These are phyloP conservation scores for Ypsolopha scabrella DNA, from an alignment of 2,888 invertebrate genomes.

Conservation along the genomic window DNA sequence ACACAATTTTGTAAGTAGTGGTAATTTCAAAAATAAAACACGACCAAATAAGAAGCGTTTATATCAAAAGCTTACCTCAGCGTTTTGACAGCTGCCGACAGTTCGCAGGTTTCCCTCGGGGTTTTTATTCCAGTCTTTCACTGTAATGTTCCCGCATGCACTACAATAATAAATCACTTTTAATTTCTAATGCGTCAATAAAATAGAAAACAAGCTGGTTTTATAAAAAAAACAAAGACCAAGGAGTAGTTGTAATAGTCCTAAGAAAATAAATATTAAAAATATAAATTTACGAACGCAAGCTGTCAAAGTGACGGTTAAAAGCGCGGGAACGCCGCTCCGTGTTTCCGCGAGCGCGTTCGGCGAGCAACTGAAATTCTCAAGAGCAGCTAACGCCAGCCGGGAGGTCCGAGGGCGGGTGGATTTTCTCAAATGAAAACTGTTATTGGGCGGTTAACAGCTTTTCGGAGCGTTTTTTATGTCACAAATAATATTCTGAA, in stretches of 20 bases:
- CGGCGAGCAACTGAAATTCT: constrained; percentile 33
- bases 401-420: not conserved
- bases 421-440: not conserved
- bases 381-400: not conserved
- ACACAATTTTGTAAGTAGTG: not conserved
- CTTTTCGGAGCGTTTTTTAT: not conserved
- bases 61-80: constrained; percentile 34
- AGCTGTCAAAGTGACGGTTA: constrained; percentile 18
- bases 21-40: not conserved
- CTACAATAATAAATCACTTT: not conserved
- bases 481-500: not conserved
- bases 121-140: constrained; percentile 27
- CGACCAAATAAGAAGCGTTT: not conserved
- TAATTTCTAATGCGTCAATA: too few relatives aligned
- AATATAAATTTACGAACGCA: constrained; percentile 16
- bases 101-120: constrained; percentile 21
- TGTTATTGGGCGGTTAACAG: not conserved
- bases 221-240: not conserved
- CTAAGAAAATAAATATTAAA: too few relatives aligned
- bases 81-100: constrained; percentile 53
- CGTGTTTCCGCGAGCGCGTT: constrained; percentile 27
- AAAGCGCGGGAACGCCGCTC: constrained; percentile 17
- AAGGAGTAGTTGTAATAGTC: too few relatives aligned
- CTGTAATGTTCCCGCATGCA: constrained; percentile 25
- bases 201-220: not conserved